phyloP scores from a whole-genome alignment of 2,888 invertebrate genomes.

The Pristionchus entomophagus region DNA sequence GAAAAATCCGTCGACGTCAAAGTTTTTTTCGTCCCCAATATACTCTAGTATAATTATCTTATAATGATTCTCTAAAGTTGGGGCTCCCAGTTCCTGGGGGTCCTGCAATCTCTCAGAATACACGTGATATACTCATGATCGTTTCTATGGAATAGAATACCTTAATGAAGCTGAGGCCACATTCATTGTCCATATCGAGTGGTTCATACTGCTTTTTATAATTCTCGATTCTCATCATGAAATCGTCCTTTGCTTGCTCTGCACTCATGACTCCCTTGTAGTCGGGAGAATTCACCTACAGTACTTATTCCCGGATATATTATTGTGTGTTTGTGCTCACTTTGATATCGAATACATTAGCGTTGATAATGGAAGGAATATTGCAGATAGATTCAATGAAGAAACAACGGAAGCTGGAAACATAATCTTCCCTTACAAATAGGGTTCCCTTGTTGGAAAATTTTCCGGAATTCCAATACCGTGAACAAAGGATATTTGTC shows the following conservation, averaged over 20 bases:
- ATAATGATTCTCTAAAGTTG: too few relatives aligned
- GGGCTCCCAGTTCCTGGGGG: too few relatives aligned
- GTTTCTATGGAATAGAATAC: conserved; percentile 48
- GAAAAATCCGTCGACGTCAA: too few relatives aligned
- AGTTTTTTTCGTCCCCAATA: too few relatives aligned
- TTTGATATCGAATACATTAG: conserved; percentile 86
- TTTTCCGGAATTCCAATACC: too few relatives aligned
- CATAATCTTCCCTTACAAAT: conserved; percentile 70
- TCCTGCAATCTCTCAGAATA: too few relatives aligned
- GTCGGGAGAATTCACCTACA: conserved; percentile 97
- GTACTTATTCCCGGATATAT: not conserved
- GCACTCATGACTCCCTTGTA: conserved; percentile 86
- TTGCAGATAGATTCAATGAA: conserved; percentile 98
- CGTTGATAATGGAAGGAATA: conserved; percentile 93
- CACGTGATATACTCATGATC: too few relatives aligned
- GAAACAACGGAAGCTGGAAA: conserved; percentile 86
- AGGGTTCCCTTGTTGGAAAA: not conserved
- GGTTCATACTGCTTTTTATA: conserved; percentile 92
- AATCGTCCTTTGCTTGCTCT: conserved; percentile 91
- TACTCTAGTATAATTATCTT: too few relatives aligned
- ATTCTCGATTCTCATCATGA: conserved; percentile 90
- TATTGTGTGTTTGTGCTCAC: conserved; percentile 44
- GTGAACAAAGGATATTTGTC: too few relatives aligned
- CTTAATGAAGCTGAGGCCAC: conserved; percentile 60
- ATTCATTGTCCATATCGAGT: conserved; percentile 68